Evolutionary conservation across 1,140 invertebrate species (phyloP).

Genomic region (Meloidogyne floridensis): DNA sequence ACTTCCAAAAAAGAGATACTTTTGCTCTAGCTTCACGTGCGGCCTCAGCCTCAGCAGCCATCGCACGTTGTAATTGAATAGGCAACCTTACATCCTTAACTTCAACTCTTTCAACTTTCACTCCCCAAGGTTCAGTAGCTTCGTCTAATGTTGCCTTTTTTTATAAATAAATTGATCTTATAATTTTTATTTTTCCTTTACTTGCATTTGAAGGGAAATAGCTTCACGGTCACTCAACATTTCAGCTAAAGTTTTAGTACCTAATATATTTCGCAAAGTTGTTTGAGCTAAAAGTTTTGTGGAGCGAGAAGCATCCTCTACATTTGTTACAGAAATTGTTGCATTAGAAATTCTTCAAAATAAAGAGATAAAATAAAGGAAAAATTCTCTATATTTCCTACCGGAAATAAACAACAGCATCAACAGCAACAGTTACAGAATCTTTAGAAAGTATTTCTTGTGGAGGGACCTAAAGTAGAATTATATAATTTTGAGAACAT

Average conservation of each 20-base stretch:
- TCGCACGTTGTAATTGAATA: conserved; percentile 67
- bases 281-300: conserved; percentile 66
- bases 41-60: conserved; percentile 68
- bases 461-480: conserved; percentile 69
- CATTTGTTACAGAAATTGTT: conserved; percentile 91
- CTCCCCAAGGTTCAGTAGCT: conserved; percentile 71
- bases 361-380: background rate
- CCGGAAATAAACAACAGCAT: conserved; percentile 68
- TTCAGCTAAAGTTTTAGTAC: conserved; percentile 64
- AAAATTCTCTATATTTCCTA: background rate
- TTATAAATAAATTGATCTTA: no score
- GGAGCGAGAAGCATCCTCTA: conserved; percentile 85
- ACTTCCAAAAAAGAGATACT: conserved; percentile 29
- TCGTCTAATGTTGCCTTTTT: conserved; percentile 71
- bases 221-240: conserved; percentile 68
- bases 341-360: conserved; percentile 77
- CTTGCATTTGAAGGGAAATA: conserved; percentile 70
- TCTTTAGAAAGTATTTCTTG: conserved; percentile 73
- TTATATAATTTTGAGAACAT: background rate
- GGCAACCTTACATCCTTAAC: conserved; percentile 74
- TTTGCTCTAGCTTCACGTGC: conserved; percentile 56
- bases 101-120: conserved; percentile 88
- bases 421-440: conserved; percentile 72
- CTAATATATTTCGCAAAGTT: conserved; percentile 66
- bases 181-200: conserved; percentile 21